phyloP scores from a whole-genome alignment of 2,888 invertebrate species.

The Athalia circularis region DNA sequence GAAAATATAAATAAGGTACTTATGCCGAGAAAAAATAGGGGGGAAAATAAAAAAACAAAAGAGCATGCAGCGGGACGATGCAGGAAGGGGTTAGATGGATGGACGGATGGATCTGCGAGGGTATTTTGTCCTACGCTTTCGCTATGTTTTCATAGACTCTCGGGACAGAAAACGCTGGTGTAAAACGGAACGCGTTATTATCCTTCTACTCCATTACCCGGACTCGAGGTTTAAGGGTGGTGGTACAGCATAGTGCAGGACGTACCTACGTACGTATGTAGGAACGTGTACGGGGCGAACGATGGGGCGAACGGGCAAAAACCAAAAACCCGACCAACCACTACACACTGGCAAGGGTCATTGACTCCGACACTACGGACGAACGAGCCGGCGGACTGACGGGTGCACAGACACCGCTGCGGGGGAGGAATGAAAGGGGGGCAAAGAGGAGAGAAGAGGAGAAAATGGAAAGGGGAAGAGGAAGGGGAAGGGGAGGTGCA shows the following conservation, averaged over 20 bases:
- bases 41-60: neutral
- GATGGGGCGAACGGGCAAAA: slow-evolving; percentile 58
- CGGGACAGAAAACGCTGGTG: slow-evolving; percentile 53
- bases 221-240: slow-evolving; percentile 36
- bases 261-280: neutral
- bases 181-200: slow-evolving; percentile 70
- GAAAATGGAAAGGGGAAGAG: too few species aligned
- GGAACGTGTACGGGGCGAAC: neutral
- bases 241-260: neutral
- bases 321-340: slow-evolving; percentile 68
- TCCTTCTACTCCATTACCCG: slow-evolving; percentile 71
- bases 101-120: slow-evolving; percentile 55
- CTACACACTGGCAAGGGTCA: slow-evolving; percentile 64
- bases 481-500: neutral
- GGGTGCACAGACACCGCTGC: neutral
- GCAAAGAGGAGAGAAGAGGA: neutral
- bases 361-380: slow-evolving; percentile 67
- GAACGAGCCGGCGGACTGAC: slow-evolving; percentile 39
- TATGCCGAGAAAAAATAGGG: neutral
- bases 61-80: neutral
- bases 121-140: slow-evolving; percentile 58
- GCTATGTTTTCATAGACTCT: slow-evolving; percentile 65
- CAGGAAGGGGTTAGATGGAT: slow-evolving; percentile 26
- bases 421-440: neutral
- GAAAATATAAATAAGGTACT: neutral